Percentiles rank a stretch among this genome's conserved stretches.
phyloP scores from a whole-genome alignment of 2,113 vertebrate species.

The Herpetotheres cachinnans region DNA sequence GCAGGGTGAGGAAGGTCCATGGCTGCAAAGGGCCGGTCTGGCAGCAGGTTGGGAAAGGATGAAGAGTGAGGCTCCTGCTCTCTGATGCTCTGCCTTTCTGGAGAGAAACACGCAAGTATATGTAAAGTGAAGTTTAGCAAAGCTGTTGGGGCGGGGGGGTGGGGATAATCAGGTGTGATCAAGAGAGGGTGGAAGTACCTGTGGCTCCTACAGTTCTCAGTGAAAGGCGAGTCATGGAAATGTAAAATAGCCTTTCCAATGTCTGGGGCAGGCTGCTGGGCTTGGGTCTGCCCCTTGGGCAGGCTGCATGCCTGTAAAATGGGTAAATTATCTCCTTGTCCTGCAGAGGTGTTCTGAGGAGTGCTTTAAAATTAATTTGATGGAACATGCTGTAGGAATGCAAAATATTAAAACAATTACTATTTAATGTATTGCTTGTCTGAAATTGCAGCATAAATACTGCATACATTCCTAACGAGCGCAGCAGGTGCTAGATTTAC shows the following conservation, averaged over 20 bases:
- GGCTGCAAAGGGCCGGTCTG: background rate
- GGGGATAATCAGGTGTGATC: too few relatives aligned
- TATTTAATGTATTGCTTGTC: background rate
- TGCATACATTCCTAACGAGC: accelerated
- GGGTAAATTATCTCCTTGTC: background rate
- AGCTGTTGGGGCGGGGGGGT: background rate
- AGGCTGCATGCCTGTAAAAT: background rate
- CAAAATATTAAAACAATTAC: background rate
- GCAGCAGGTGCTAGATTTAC: background rate
- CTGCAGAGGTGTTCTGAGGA: background rate
- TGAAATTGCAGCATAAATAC: background rate
- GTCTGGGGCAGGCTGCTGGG: background rate
- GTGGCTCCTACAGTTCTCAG: background rate
- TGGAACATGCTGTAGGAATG: background rate
- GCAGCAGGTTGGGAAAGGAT: background rate
- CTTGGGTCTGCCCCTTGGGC: background rate
- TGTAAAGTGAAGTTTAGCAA: background rate
- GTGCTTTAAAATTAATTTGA: background rate
- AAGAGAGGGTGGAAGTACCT: background rate
- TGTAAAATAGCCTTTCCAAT: background rate
- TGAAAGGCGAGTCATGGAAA: background rate
- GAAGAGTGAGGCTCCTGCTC: background rate
- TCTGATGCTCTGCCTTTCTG: background rate
- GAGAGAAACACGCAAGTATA: background rate
- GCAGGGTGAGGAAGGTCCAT: background rate